These are phyloP conservation scores for Neolamprologus ventralis DNA, from an alignment of 2,113 vertebrate species.

Conservation along the genomic window DNA sequence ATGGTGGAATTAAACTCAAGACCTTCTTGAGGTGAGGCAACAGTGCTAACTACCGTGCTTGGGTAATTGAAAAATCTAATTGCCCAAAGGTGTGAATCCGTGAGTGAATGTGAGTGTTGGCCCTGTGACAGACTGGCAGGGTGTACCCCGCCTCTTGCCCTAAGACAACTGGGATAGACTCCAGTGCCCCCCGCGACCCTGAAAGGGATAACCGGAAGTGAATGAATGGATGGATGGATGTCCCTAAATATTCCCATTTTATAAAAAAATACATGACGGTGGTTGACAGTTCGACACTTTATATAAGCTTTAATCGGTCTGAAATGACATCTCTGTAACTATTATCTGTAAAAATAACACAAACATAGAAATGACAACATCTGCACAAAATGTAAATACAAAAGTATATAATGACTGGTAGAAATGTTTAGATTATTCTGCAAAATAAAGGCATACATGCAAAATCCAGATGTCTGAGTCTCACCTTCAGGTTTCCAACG, in stretches of 20 bases:
- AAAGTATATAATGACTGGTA: neutral
- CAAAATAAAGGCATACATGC: neutral
- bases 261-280: accelerated
- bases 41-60: neutral
- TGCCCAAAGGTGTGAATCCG: neutral
- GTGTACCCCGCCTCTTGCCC: accelerated
- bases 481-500: neutral
- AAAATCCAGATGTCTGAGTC: neutral
- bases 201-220: neutral
- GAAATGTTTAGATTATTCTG: neutral
- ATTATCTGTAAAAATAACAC: accelerated
- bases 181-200: accelerated
- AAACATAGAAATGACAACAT: neutral
- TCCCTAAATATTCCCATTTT: neutral
- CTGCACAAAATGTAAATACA: neutral
- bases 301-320: accelerated
- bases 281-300: neutral
- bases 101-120: neutral
- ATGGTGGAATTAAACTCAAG: neutral
- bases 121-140: neutral
- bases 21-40: neutral
- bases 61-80: accelerated
- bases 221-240: neutral
- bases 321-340: accelerated
- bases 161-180: accelerated